Base-by-base conservation (phyloP, 2,888 invertebrate species). In the Rhimphoctona megacephalus region DNA sequence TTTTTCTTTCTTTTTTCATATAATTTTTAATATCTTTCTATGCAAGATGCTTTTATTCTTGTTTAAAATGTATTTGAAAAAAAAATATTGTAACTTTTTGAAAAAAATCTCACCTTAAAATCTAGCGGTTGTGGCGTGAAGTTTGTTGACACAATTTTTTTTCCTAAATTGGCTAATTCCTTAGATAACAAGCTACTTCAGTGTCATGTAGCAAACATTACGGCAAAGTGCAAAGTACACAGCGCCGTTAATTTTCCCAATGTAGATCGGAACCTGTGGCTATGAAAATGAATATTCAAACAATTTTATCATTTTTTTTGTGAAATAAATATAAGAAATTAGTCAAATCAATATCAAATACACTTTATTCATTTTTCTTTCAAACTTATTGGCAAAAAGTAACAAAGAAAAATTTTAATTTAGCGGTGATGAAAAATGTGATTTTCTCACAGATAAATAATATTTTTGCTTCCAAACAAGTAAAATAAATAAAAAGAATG, bases 181-280 rank as follows among this genome's bases (percentile, higher is more conserved):
- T 43, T 3, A 22, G 67, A 39, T n/a, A 22, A 67, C n/a, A 39
- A 67, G 22, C 39, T 36, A 39, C 67, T 67, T 67, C 39, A 7
- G 9, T 67, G 67, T 67, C 67, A 67, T n/a, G 67, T 67, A 39
- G 67, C 67, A 11, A 67, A 67, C 67, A 67, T 67, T 36, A 39
- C 36, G 67, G n/a, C 22, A 17, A 14, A 67, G 33, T 9, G 22
- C 67, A 67, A 36, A 67, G 67, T 39, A 66, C 66, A 66, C 66
- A 3, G 19, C 36, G 36, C 66, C 36, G 19, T 11, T n/a, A n/a
- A 67, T 22, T 36, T 67, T 67, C 22, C 67, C 39, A 14, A 9
- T 5, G 11, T 11, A n/a, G 67, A 67, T 39, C 39, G n/a, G n/a
- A n/a, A 39, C 3, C 67, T 39, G n/a, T n/a, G 22, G 39, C 39